phyloP scores from a whole-genome alignment of 1,140 invertebrate species.

The Pachyrhynchus sulphureomaculatus region DNA sequence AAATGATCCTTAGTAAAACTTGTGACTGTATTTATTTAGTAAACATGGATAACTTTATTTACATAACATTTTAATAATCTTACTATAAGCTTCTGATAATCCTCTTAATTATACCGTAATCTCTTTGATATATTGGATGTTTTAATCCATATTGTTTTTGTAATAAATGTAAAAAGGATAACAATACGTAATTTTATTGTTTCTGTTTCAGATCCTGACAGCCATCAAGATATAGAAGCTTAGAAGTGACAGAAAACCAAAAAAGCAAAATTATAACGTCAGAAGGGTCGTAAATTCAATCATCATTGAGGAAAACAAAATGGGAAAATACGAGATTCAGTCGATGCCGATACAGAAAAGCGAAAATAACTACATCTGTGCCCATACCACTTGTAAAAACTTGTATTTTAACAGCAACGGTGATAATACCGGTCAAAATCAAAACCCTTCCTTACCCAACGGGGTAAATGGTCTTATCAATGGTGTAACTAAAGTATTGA shows the following conservation, averaged over 20 bases:
- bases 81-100: background rate
- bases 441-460: background rate
- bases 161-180: background rate
- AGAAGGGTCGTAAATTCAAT: background rate
- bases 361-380: constrained; percentile 29
- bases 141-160: background rate
- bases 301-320: constrained; percentile 9
- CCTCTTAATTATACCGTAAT: background rate
- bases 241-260: constrained; percentile 4
- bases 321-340: constrained; percentile 42
- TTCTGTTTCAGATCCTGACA: constrained; percentile 18
- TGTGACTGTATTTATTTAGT: no score
- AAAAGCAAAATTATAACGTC: background rate
- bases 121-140: constrained; percentile 3
- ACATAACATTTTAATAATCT: no score
- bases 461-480: constrained; percentile 4
- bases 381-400: constrained; percentile 25
- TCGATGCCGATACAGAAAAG: constrained; percentile 37
- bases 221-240: constrained; percentile 15
- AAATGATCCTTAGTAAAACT: no score
- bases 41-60: no score
- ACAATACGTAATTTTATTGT: constrained; percentile 12
- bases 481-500: background rate
- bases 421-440: no score
- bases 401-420: constrained; percentile 18